These are phyloP conservation scores for Motacilla alba DNA, from an alignment of 2,113 vertebrate species.

Conservation along the genomic window DNA sequence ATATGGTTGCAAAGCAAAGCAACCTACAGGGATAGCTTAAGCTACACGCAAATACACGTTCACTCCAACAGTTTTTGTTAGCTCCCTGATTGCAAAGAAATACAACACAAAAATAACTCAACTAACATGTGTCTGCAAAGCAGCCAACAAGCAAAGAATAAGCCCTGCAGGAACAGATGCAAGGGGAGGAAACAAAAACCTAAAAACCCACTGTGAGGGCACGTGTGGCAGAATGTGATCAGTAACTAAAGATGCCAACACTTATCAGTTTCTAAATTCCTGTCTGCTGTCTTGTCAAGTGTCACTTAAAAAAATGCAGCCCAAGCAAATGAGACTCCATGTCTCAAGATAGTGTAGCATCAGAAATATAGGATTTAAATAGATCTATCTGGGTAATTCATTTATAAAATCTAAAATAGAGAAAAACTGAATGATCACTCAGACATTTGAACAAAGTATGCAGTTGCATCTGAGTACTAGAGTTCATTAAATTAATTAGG, in stretches of 20 bases:
- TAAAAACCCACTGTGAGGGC: background rate
- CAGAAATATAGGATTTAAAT: background rate
- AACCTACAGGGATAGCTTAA: accelerated
- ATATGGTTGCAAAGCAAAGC: background rate
- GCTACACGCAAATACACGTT: background rate
- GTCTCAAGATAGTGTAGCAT: background rate
- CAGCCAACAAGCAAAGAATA: background rate
- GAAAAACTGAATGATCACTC: background rate
- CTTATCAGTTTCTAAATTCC: background rate
- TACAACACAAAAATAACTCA: background rate
- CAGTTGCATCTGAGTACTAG: background rate
- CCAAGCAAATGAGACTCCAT: background rate
- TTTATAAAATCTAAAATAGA: background rate
- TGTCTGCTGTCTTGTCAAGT: background rate
- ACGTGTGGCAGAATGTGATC: background rate
- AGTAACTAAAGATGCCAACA: background rate
- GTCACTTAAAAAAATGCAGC: background rate
- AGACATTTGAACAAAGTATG: background rate
- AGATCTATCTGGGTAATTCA: background rate
- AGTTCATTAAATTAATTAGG: background rate
- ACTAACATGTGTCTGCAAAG: background rate
- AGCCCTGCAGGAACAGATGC: background rate
- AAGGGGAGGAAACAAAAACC: background rate
- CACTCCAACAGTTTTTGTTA: background rate
- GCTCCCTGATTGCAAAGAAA: background rate